Evolutionary conservation across 2,113 vertebrate species (phyloP).

Genomic region (Archilochus colubris): DNA sequence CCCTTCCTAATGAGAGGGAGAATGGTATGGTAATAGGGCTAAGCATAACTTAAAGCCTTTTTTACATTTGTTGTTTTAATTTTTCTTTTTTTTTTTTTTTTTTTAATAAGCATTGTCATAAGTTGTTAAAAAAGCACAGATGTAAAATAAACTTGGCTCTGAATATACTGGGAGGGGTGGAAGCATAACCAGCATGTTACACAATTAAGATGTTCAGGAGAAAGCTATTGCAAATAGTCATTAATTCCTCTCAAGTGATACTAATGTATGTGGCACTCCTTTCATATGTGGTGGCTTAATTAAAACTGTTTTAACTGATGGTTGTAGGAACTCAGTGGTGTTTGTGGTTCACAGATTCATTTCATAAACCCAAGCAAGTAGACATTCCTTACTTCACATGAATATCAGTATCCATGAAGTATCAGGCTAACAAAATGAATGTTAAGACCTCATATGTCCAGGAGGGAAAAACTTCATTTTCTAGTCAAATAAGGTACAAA

Average conservation of each 20-base stretch:
- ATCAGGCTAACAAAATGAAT: background rate
- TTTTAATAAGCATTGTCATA: background rate
- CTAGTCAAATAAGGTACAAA: background rate
- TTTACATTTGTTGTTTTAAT: background rate
- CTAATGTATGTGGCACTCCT: background rate
- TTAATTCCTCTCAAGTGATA: slow-evolving; percentile 22
- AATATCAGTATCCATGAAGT: background rate
- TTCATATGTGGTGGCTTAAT: slow-evolving; percentile 40
- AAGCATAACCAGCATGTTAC: slow-evolving; percentile 3
- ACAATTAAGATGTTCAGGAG: background rate
- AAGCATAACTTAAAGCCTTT: background rate
- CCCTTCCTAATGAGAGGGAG: background rate
- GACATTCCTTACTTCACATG: background rate
- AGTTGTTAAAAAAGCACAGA: background rate
- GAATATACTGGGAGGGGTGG: background rate
- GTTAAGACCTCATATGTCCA: background rate
- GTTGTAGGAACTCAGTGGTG: background rate
- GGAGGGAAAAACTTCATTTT: background rate
- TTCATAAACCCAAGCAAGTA: background rate
- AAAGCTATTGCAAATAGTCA: slow-evolving; percentile 19
- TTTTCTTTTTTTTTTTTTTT: background rate
- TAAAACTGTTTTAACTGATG: slow-evolving; percentile 3
- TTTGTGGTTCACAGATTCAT: background rate
- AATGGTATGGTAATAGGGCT: background rate
- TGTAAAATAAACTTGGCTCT: slow-evolving; percentile 42